These are phyloP conservation scores for Protaetia brevitarsis DNA, from an alignment of 1,140 invertebrate genomes.

Conservation along the genomic window DNA sequence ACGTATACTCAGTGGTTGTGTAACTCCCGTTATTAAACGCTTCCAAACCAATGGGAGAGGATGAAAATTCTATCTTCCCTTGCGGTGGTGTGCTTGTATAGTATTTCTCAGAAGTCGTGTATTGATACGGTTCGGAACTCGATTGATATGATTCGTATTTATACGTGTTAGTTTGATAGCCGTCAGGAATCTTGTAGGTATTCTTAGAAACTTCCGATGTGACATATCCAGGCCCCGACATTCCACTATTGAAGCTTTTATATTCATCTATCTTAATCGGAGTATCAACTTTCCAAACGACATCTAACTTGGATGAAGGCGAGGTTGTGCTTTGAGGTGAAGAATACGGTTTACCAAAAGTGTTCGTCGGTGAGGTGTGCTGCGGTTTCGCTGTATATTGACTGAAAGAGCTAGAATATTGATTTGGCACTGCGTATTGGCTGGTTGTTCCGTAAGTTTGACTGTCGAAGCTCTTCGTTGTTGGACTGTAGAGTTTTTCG, in stretches of 20 bases:
- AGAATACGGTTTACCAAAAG: conserved; percentile 2
- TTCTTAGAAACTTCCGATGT: conserved; percentile 43
- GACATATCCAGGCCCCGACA: conserved; percentile 34
- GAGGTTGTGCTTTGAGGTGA: conserved; percentile 24
- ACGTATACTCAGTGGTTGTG: conserved; percentile 48
- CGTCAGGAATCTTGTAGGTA: conserved; percentile 44
- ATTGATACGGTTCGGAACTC: conserved; percentile 40
- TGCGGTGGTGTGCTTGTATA: conserved; percentile 49
- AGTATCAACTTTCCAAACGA: neutral
- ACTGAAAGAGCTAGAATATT: neutral
- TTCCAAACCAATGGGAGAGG: conserved; percentile 36
- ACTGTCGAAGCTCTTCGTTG: neutral
- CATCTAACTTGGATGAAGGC: neutral
- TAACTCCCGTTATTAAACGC: conserved; percentile 42
- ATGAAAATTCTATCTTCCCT: conserved; percentile 29
- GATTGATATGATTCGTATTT: conserved; percentile 44
- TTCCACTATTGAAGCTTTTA: neutral
- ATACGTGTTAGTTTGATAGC: conserved; percentile 43
- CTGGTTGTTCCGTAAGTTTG: conserved; percentile 10
- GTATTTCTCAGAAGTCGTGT: conserved; percentile 50
- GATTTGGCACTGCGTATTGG: conserved; percentile 2
- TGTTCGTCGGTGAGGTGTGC: conserved; percentile 19
- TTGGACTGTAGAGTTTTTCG: conserved; percentile 26
- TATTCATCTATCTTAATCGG: conserved; percentile 9
- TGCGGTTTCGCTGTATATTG: neutral